Conservation (phyloP, 2,113 vertebrate species). For the Rhipidura dahli region DNA sequence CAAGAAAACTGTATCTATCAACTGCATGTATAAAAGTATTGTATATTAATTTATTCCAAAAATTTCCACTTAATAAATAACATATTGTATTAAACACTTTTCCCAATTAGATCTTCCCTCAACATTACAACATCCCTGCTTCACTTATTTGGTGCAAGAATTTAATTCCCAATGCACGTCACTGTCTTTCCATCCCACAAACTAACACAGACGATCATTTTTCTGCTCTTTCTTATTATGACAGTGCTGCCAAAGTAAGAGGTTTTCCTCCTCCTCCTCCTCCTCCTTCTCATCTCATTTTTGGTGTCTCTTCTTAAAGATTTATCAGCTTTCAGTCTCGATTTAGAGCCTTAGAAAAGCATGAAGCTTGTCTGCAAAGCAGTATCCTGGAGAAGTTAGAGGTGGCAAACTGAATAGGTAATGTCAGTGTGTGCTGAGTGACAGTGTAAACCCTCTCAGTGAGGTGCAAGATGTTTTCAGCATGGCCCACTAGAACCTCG, state of each 20-base stretch:
- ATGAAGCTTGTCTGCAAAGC: not conserved
- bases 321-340: not conserved
- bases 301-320: not conserved
- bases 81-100: not conserved
- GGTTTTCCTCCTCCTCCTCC: not conserved
- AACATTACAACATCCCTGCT: not conserved
- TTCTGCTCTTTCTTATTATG: not conserved
- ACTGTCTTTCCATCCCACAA: not conserved
- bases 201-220: not conserved
- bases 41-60: not conserved
- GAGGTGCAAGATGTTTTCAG: not conserved
- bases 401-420: not conserved
- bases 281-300: not conserved
- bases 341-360: not conserved
- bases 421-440: not conserved
- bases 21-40: not conserved
- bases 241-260: not conserved
- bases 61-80: not conserved
- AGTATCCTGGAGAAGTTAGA: not conserved
- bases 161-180: not conserved
- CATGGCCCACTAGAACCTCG: rapidly evolving
- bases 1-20: not conserved
- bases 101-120: not conserved
- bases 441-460: not conserved
- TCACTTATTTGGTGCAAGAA: not conserved